Evolutionary conservation across 35 echinoderm and acorn worm species (phyloP).

Genomic region (Ophioderma brevispina): DNA sequence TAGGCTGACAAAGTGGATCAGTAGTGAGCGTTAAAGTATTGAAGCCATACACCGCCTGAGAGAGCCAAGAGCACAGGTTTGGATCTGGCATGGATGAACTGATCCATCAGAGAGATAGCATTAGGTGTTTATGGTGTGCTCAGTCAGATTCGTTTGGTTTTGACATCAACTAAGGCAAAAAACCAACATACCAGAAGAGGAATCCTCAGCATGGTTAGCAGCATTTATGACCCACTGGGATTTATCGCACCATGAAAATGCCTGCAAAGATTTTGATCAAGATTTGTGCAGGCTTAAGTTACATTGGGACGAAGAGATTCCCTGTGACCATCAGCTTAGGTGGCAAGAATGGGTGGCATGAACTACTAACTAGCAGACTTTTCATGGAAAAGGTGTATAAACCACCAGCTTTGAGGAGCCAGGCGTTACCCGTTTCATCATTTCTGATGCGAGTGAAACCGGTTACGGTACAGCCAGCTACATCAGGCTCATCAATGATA

Average conservation of each 20-base stretch:
- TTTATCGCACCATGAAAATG: not conserved
- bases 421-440: slow-evolving; percentile 47
- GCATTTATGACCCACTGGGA: slow-evolving; percentile 11
- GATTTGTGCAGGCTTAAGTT: not conserved
- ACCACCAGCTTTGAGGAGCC: not conserved
- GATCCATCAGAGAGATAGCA: slow-evolving; percentile 68
- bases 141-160: slow-evolving; percentile 60
- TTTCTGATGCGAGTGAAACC: slow-evolving; percentile 66
- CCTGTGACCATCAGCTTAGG: too few relatives aligned
- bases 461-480: slow-evolving; percentile 71
- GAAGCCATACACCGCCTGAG: slow-evolving; percentile 26
- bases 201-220: slow-evolving; percentile 55
- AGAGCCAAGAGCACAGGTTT: slow-evolving; percentile 40
- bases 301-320: not conserved
- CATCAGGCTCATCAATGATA: slow-evolving; percentile 42
- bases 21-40: slow-evolving; percentile 53
- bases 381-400: slow-evolving; percentile 58
- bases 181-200: slow-evolving; percentile 33
- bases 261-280: too few relatives aligned
- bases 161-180: slow-evolving; percentile 1
- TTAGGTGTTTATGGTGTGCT: slow-evolving; percentile 49
- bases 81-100: slow-evolving; percentile 12
- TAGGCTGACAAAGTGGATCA: slow-evolving; percentile 74
- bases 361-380: not conserved
- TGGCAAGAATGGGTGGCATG: not conserved